Percentiles rank a stretch among this genome's conserved stretches.
phyloP scores from a whole-genome alignment of 2,113 vertebrate genomes.

The Ailurus styani region DNA sequence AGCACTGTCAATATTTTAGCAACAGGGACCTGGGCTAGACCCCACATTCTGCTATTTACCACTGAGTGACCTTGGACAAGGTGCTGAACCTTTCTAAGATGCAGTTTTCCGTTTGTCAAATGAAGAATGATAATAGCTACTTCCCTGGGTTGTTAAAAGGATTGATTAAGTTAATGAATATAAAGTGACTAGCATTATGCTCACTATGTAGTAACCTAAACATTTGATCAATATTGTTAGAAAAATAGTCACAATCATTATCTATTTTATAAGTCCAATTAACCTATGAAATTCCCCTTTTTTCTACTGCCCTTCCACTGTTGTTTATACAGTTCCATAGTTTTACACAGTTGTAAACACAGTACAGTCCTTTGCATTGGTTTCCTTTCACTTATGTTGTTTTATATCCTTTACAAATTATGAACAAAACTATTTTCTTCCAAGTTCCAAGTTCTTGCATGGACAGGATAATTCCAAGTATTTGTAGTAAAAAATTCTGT shows the following conservation, averaged over 20 bases:
- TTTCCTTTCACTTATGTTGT: background rate
- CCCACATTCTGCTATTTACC: background rate
- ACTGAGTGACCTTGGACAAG: background rate
- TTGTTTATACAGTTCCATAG: background rate
- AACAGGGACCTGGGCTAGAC: background rate
- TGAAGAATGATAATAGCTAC: background rate
- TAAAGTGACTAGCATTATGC: background rate
- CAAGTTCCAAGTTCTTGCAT: background rate
- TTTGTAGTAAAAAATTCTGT: background rate
- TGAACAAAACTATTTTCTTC: background rate
- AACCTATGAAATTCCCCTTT: background rate
- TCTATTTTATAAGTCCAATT: background rate
- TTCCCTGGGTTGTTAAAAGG: background rate
- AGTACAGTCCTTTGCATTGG: background rate
- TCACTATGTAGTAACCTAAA: background rate
- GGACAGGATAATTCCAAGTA: background rate
- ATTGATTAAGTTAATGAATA: background rate
- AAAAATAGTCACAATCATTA: background rate
- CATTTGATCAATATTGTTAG: background rate
- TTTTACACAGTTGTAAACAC: background rate
- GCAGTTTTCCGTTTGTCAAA: background rate
- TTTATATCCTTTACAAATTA: background rate
- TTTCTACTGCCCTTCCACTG: background rate
- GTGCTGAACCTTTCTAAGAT: background rate
- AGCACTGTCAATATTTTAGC: background rate